phyloP scores from a whole-genome alignment of 1,140 invertebrate genomes.

The Delia radicum region DNA sequence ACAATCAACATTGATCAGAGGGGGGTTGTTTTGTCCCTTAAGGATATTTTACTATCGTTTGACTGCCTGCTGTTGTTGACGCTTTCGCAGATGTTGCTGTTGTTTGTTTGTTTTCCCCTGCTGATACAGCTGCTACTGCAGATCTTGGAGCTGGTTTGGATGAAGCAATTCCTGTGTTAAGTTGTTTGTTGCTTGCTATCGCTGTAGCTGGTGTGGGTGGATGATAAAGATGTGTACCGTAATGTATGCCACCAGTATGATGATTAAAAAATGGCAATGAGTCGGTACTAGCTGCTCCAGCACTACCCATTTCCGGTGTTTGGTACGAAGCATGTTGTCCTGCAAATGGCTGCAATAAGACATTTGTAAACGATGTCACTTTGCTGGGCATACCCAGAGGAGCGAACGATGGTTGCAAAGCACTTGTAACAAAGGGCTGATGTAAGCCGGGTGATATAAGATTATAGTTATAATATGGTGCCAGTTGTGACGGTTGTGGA shows the following conservation, averaged over 20 bases:
- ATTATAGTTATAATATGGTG: neutral
- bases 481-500: slow-evolving; percentile 31
- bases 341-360: slow-evolving; percentile 8
- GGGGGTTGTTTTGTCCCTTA: neutral
- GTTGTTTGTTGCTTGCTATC: slow-evolving; percentile 21
- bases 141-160: slow-evolving; percentile 23
- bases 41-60: slow-evolving; percentile 25
- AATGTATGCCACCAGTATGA: slow-evolving; percentile 48
- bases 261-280: slow-evolving; percentile 41
- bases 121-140: slow-evolving; percentile 17
- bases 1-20: neutral
- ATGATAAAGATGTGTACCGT: slow-evolving; percentile 48
- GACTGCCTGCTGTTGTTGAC: neutral
- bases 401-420: neutral
- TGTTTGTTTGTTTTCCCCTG: no score
- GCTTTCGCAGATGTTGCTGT: no score
- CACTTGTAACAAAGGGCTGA: slow-evolving; percentile 3
- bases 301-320: slow-evolving; percentile 16
- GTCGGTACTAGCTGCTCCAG: slow-evolving; percentile 22
- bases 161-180: neutral
- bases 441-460: slow-evolving; percentile 13
- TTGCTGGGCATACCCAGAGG: slow-evolving; percentile 7
- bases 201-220: slow-evolving; percentile 34
- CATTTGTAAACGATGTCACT: slow-evolving; percentile 19
- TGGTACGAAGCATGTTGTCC: neutral